Percentiles rank a stretch among this genome's conserved stretches.
These are phyloP conservation scores for Rhaphigaster nebulosa DNA, from an alignment of 2,888 invertebrate species.

Conservation along the genomic window DNA sequence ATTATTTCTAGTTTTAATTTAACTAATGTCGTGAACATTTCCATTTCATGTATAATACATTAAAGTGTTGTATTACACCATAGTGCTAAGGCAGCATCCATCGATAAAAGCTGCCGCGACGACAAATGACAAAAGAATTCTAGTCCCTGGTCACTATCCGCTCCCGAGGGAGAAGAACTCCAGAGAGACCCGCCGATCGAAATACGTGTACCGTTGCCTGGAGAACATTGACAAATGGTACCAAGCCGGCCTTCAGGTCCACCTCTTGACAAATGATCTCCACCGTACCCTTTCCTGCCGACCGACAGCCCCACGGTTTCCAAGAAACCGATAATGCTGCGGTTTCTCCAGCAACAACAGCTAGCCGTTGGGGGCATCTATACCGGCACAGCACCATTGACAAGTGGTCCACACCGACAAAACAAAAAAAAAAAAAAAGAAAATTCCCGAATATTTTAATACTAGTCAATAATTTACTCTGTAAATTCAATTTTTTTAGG, in stretches of 20 bases:
- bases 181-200: background rate
- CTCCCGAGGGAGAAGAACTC: conserved; percentile 4
- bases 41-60: too few species aligned
- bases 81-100: background rate
- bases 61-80: too few species aligned
- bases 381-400: background rate
- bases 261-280: background rate
- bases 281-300: conserved; percentile 35
- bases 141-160: background rate
- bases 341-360: conserved; percentile 34
- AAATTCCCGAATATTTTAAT: too few species aligned
- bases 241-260: background rate
- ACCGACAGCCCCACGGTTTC: background rate
- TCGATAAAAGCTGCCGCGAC: background rate
- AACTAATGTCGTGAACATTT: too few species aligned
- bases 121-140: background rate
- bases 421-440: background rate
- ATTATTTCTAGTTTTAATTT: too few species aligned
- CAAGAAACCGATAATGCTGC: conserved; percentile 41
- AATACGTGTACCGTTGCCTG: conserved; percentile 26
- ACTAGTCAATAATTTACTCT: too few species aligned
- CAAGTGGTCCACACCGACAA: background rate
- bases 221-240: conserved; percentile 48
- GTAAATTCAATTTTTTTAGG: too few species aligned
- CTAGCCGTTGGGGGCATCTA: background rate